These are phyloP conservation scores for Perithous albicinctus DNA, from an alignment of 2,888 invertebrate genomes.

Conservation along the genomic window DNA sequence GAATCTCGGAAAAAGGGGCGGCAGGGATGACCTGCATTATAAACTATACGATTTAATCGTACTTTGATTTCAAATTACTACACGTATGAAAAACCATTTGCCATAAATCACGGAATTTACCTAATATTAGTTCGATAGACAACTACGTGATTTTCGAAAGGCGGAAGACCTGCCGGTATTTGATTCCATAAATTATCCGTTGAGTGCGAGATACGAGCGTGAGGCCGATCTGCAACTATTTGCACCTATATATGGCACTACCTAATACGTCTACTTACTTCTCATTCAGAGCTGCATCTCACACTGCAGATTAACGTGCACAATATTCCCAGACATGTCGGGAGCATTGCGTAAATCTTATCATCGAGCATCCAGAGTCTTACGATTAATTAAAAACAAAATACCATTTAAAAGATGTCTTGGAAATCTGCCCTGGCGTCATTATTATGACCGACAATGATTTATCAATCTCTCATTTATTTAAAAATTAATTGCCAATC, in stretches of 20 bases:
- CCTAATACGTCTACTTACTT: conserved; percentile 29
- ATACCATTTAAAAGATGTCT: neutral
- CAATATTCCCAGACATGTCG: conserved; percentile 32
- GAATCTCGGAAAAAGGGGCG: too few species aligned
- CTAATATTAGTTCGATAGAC: neutral
- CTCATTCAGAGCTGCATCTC: conserved; percentile 16
- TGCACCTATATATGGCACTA: neutral
- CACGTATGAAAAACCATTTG: too few species aligned
- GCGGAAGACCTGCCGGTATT: conserved; percentile 40
- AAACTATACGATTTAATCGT: too few species aligned
- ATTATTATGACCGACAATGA: neutral
- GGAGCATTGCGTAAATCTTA: conserved; percentile 33
- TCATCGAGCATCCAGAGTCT: neutral
- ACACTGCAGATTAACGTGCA: conserved; percentile 20
- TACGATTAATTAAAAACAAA: neutral
- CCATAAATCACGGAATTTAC: too few species aligned
- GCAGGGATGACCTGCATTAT: too few species aligned
- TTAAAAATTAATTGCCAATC: neutral
- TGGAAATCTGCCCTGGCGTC: neutral
- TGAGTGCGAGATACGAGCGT: conserved; percentile 23
- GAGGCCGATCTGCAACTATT: conserved; percentile 20
- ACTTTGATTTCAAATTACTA: too few species aligned
- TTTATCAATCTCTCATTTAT: neutral
- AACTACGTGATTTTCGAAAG: conserved; percentile 43
- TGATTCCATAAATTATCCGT: conserved; percentile 38